These are phyloP conservation scores for Littorina saxatilis DNA, from an alignment of 1,140 invertebrate genomes.

Conservation along the genomic window DNA sequence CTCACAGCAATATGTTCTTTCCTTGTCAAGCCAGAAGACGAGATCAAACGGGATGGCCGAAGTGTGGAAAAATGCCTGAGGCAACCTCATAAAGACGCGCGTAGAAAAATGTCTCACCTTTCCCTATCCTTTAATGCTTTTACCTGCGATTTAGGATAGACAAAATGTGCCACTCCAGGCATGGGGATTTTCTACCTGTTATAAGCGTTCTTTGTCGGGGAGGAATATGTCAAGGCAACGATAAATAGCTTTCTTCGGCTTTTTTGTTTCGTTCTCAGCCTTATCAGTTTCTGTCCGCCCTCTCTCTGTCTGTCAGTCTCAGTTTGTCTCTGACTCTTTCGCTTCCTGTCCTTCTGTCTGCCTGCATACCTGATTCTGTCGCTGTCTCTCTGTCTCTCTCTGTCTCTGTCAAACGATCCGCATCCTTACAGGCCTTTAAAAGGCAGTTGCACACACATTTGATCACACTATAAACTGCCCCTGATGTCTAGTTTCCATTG, in stretches of 20 bases:
- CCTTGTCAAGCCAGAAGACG: not conserved
- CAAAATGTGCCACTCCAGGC: not conserved
- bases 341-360: not conserved
- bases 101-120: not conserved
- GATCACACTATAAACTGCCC: too few relatives aligned
- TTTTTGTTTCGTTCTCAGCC: too few relatives aligned
- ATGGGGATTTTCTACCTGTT: not conserved
- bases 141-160: not conserved
- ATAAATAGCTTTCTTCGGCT: too few relatives aligned
- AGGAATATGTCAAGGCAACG: too few relatives aligned
- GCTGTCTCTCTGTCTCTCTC: not conserved
- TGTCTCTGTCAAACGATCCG: not conserved
- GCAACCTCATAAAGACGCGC: not conserved
- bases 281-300: too few relatives aligned
- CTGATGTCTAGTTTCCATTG: too few relatives aligned
- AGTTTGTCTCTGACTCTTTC: not conserved
- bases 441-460: too few relatives aligned
- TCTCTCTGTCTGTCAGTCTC: not conserved
- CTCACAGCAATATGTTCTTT: not conserved
- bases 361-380: not conserved
- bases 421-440: not conserved
- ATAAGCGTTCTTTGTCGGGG: not conserved
- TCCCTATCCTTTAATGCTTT: not conserved
- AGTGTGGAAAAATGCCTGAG: not conserved
- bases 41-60: not conserved